phyloP scores from a whole-genome alignment of 2,113 vertebrate genomes.

The Caracal caracal region DNA sequence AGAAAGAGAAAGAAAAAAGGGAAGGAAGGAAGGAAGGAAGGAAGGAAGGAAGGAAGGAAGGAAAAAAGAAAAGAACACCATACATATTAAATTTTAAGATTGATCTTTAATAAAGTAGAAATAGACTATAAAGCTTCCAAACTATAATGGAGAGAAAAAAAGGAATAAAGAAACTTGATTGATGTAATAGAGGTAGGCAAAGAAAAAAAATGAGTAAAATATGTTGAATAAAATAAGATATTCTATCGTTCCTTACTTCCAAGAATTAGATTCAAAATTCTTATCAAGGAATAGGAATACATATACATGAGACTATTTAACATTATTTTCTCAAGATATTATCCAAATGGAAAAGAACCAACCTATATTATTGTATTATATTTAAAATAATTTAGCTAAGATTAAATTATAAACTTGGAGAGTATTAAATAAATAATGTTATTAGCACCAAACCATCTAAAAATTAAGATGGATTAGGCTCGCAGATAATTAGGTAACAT shows the following conservation, averaged over 20 bases:
- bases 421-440: neutral
- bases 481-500: neutral
- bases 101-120: neutral
- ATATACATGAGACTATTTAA: neutral
- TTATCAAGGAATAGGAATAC: neutral
- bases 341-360: neutral
- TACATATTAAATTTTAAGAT: neutral
- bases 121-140: neutral
- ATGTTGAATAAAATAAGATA: neutral
- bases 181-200: neutral
- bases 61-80: neutral
- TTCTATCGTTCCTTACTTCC: neutral
- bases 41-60: no score
- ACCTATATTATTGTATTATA: neutral
- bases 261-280: neutral
- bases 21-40: no score
- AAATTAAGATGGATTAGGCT: neutral
- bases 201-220: neutral
- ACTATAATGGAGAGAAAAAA: neutral
- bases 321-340: neutral
- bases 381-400: constrained; percentile 21
- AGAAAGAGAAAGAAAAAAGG: no score
- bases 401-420: constrained; percentile 24
- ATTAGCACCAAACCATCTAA: neutral
- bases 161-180: neutral